Percentiles rank a stretch among this genome's conserved stretches.
Evolutionary conservation across 2,797 vertebrate genomes (phyloP).

Genomic region (Streptopelia turtur): DNA sequence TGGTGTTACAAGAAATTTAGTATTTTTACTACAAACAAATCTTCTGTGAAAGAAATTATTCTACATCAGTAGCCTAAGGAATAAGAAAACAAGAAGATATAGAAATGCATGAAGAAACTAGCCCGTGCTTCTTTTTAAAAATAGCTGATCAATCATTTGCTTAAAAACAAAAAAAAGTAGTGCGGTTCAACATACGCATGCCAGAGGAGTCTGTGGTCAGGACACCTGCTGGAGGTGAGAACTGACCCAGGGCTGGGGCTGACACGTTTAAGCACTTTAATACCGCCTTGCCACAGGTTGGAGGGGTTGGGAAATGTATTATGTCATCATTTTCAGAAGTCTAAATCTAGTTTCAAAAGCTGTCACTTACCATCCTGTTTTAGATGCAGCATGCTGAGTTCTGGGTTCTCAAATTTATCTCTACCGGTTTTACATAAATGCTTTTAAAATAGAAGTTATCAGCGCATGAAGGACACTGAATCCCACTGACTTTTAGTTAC

Average conservation of each 20-base stretch:
- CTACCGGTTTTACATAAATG: not conserved
- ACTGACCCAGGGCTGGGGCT: not conserved
- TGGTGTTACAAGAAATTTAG: not conserved
- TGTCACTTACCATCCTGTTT: not conserved
- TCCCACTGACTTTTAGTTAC: not conserved
- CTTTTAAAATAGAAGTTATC: slow-evolving; percentile 4
- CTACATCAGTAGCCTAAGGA: not conserved
- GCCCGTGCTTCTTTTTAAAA: not conserved
- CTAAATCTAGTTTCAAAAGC: not conserved
- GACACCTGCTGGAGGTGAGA: not conserved
- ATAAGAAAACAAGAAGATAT: not conserved
- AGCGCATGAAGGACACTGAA: slow-evolving; percentile 22
- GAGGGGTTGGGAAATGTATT: not conserved
- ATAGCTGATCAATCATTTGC: not conserved
- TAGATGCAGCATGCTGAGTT: not conserved
- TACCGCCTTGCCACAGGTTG: not conserved
- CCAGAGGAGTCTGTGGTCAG: not conserved
- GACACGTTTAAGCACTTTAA: not conserved
- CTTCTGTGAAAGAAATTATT: not conserved
- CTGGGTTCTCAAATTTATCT: not conserved
- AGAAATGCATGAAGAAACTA: not conserved
- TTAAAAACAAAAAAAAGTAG: not conserved
- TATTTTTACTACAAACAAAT: not conserved
- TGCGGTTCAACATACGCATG: not conserved
- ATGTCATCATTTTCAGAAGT: not conserved